phyloP scores from a whole-genome alignment of 2,113 vertebrate species.

The Mohoua ochrocephala region DNA sequence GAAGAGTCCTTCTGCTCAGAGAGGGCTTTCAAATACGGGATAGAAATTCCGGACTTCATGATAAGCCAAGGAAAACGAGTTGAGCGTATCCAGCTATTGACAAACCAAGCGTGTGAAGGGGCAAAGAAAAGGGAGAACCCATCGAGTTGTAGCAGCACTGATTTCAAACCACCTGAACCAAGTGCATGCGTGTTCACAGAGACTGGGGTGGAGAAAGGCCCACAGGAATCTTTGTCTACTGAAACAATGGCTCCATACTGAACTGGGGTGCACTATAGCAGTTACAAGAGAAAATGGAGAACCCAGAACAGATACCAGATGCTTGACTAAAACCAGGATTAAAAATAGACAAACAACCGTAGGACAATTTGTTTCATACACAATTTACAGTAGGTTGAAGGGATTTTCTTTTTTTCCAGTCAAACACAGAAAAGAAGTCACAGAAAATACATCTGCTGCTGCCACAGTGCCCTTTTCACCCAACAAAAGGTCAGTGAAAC shows the following conservation, averaged over 20 bases:
- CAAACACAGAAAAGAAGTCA: conserved; percentile 64
- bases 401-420: not conserved
- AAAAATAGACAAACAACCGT: conserved; percentile 57
- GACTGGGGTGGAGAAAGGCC: conserved; percentile 45
- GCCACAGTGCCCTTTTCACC: conserved; percentile 45
- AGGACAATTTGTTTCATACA: conserved; percentile 70
- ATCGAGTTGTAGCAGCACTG: conserved; percentile 44
- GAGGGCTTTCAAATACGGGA: conserved; percentile 59
- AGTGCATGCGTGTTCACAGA: conserved; percentile 66
- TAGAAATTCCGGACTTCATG: conserved; percentile 32
- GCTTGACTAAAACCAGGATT: conserved; percentile 64
- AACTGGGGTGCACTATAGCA: conserved; percentile 41
- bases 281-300: conserved; percentile 61
- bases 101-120: conserved; percentile 40
- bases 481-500: not conserved
- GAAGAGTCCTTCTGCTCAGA: conserved; percentile 67
- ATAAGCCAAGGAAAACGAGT: conserved; percentile 60
- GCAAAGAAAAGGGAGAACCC: conserved; percentile 47
- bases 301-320: conserved; percentile 67
- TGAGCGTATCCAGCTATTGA: conserved; percentile 35
- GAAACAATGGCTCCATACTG: conserved; percentile 27
- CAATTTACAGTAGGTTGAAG: conserved; percentile 65
- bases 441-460: conserved; percentile 71
- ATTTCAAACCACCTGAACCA: conserved; percentile 54
- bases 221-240: conserved; percentile 53